Base-by-base conservation (phyloP, 2,113 vertebrate genomes). In the Gambusia holbrooki region DNA sequence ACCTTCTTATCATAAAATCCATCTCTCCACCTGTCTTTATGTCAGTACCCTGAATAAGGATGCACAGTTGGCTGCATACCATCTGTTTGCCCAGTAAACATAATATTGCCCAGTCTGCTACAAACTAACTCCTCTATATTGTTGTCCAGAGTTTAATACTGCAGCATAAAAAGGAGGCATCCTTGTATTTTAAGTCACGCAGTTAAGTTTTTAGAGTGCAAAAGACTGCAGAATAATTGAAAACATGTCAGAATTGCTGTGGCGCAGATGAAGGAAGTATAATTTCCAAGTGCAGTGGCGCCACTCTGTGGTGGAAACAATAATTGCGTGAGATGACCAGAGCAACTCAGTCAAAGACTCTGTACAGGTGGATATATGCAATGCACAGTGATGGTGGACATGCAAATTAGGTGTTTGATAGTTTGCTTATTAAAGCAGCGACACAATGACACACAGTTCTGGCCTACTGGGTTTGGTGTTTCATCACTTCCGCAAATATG, bases 271-370 rank as follows among this genome's bases (percentile, higher is more conserved):
- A 17, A 64, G 72, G 70, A 86, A 74, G 76, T 72, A 33, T 15
- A 9, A 3, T 71, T 68, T 71, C 35, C 42, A 74, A 71, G 74
- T 80, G 48, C 84, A 83, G 73, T 77, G 85, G 85, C 67, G 3
- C 89, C 92, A 58, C 87, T 66, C 58, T 32, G 87, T 89, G 92
- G 89, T 73, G 30, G 15, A 80, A 85, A 40, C 32, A 40, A 27
- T 37, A 28, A 40, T 22, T 29, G 12, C 13, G 67, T 62, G 22
- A 13, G 9, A 13, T 29, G 13, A 2, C 5, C 42, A 72, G 69
- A 63, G 19, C 25, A 45, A 11, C 65, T 25, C 61, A 28, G 11
- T 19, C 15, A 33, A 11, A 1, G 17, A 30, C 30, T 5, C 66
- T 19, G 17, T 17, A 58, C 14, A 62, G 29, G 13, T 40, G 14